A percentile compares a stretch with the other conserved stretches of the same genome.
These are phyloP conservation scores for Archivesica marissinica DNA, from an alignment of 1,140 invertebrate genomes.

Conservation along the genomic window DNA sequence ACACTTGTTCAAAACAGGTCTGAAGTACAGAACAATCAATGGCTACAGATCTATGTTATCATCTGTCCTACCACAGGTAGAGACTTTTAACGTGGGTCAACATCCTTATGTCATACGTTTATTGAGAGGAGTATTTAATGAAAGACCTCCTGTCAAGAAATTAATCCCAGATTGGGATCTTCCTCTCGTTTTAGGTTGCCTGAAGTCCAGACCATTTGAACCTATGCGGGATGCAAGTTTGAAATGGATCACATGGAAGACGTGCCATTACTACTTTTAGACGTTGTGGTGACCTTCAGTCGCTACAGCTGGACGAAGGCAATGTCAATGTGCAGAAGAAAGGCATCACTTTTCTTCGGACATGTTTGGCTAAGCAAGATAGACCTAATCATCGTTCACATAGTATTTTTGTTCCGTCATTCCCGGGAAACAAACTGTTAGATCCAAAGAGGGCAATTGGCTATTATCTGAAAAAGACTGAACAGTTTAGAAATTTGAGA, in stretches of 20 bases:
- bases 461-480: constrained; percentile 51
- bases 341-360: constrained; percentile 53
- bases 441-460: constrained; percentile 41
- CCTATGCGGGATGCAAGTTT: constrained; percentile 29
- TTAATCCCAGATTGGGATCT: constrained; percentile 62
- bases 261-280: constrained; percentile 41
- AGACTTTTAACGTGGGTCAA: constrained; percentile 23
- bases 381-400: constrained; percentile 27
- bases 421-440: constrained; percentile 36
- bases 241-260: constrained; percentile 53
- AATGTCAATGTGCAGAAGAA: constrained; percentile 54
- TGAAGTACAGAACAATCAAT: constrained; percentile 44
- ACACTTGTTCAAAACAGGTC: constrained; percentile 20
- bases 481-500: not conserved
- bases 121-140: constrained; percentile 18
- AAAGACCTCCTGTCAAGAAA: constrained; percentile 32
- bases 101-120: constrained; percentile 34
- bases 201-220: constrained; percentile 55
- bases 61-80: not conserved
- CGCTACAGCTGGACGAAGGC: constrained; percentile 46
- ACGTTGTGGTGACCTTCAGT: constrained; percentile 58
- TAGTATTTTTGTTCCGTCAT: constrained; percentile 61
- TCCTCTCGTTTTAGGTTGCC: constrained; percentile 24
- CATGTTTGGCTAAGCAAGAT: constrained; percentile 59
- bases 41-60: constrained; percentile 47